These are phyloP conservation scores for Dryocosmus kuriphilus DNA, from an alignment of 2,888 invertebrate genomes.

Conservation along the genomic window DNA sequence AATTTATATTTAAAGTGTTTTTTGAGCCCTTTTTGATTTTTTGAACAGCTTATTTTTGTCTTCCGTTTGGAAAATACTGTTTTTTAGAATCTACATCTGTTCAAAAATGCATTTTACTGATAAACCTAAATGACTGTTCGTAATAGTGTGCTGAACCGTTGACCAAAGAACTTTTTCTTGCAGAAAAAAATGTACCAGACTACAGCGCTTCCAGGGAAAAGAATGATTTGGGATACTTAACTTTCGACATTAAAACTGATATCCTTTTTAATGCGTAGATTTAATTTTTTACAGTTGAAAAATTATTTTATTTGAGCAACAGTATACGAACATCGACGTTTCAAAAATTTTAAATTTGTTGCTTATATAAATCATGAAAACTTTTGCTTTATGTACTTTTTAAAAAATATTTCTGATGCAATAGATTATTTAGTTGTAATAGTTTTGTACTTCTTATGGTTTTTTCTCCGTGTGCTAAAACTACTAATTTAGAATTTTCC, in stretches of 20 bases:
- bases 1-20: too few relatives aligned
- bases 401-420: conserved; percentile 13
- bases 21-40: too few relatives aligned
- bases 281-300: neutral
- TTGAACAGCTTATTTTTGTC: too few relatives aligned
- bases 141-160: neutral
- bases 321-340: too few relatives aligned
- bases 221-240: conserved; percentile 96
- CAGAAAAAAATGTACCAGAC: conserved; percentile 98
- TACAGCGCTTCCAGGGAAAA: conserved; percentile 95
- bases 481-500: neutral
- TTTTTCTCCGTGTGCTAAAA: neutral
- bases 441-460: too few relatives aligned
- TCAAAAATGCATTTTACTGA: neutral
- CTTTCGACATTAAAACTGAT: conserved; percentile 96
- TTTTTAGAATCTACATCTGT: too few relatives aligned
- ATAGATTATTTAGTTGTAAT: too few relatives aligned
- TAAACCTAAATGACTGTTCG: neutral
- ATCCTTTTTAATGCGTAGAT: conserved; percentile 76
- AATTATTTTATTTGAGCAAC: too few relatives aligned
- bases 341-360: too few relatives aligned
- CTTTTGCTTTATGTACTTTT: too few relatives aligned
- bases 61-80: too few relatives aligned
- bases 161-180: conserved; percentile 68
- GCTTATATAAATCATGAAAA: too few relatives aligned